Evolutionary conservation across 2,888 invertebrate genomes (phyloP).

Genomic region (Lymantria dispar): DNA sequence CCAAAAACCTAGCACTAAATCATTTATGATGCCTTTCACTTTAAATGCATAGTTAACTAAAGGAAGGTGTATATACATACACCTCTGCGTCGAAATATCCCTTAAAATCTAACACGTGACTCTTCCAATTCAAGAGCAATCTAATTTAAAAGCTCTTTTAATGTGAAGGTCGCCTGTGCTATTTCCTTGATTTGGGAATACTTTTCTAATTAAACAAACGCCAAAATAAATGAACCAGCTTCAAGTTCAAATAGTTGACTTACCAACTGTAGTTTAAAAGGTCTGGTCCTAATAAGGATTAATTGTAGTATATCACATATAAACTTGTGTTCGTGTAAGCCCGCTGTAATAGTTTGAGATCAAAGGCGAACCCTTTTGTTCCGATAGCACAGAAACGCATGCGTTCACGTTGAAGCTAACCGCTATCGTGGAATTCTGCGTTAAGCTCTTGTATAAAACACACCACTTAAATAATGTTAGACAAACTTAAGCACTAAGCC

Average conservation of each 20-base stretch:
- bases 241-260: constrained; percentile 5
- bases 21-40: too few species aligned
- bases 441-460: constrained; percentile 30
- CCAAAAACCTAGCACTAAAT: too few species aligned
- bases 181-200: background rate
- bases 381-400: constrained; percentile 15
- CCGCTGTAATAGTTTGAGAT: constrained; percentile 37
- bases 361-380: constrained; percentile 31
- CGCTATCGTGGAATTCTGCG: constrained; percentile 28
- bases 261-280: constrained; percentile 20
- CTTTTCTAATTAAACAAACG: constrained; percentile 9
- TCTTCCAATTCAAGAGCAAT: too few species aligned
- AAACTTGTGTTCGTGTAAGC: constrained; percentile 24
- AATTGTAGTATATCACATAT: constrained; percentile 29
- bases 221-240: background rate
- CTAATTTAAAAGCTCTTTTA: too few species aligned
- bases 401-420: constrained; percentile 26
- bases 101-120: too few species aligned
- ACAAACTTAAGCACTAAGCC: too few species aligned
- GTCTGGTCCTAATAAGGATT: constrained; percentile 17
- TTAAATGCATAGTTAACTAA: too few species aligned
- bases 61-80: too few species aligned
- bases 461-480: constrained; percentile 11
- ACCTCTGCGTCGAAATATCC: too few species aligned
- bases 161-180: background rate